Evolutionary conservation across 1,140 invertebrate genomes (phyloP).

Genomic region (Drosophila tropicalis): DNA sequence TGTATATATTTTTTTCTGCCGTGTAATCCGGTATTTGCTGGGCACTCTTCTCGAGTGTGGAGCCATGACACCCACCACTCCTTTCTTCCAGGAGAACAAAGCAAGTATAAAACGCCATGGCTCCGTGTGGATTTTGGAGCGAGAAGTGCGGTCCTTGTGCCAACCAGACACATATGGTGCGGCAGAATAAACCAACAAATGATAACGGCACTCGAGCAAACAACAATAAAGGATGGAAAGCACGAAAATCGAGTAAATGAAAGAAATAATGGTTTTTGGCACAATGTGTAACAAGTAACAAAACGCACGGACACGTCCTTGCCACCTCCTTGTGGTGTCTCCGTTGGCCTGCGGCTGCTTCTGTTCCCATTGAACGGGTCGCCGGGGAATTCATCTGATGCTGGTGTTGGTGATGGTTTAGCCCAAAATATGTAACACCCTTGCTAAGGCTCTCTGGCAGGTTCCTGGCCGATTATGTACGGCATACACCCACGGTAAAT

Average conservation of each 20-base stretch:
- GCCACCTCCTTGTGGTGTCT: conserved; percentile 1
- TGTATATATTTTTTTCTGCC: background rate
- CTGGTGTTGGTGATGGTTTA: conserved; percentile 8
- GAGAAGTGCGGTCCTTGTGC: conserved; percentile 3
- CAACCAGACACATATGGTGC: conserved; percentile 62
- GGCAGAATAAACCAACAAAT: conserved; percentile 74
- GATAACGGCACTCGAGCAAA: conserved; percentile 80
- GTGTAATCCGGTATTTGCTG: conserved; percentile 1
- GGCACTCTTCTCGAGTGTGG: background rate
- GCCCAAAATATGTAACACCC: conserved; percentile 10
- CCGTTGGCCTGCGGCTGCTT: conserved; percentile 3
- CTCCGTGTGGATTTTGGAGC: conserved; percentile 6
- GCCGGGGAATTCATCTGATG: conserved; percentile 12
- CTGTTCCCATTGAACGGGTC: conserved; percentile 3
- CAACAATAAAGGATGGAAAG: conserved; percentile 76
- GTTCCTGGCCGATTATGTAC: background rate
- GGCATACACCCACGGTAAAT: conserved; percentile 29
- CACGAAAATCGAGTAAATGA: conserved; percentile 77
- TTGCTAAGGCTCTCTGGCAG: background rate
- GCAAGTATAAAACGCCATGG: conserved; percentile 8
- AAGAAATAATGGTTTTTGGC: conserved; percentile 71
- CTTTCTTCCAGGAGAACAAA: background rate
- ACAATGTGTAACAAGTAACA: conserved; percentile 73
- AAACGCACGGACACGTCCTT: conserved; percentile 42
- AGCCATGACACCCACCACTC: background rate